phyloP scores from a whole-genome alignment of 2,797 vertebrate genomes.

The Spinibarbus caldwelli region DNA sequence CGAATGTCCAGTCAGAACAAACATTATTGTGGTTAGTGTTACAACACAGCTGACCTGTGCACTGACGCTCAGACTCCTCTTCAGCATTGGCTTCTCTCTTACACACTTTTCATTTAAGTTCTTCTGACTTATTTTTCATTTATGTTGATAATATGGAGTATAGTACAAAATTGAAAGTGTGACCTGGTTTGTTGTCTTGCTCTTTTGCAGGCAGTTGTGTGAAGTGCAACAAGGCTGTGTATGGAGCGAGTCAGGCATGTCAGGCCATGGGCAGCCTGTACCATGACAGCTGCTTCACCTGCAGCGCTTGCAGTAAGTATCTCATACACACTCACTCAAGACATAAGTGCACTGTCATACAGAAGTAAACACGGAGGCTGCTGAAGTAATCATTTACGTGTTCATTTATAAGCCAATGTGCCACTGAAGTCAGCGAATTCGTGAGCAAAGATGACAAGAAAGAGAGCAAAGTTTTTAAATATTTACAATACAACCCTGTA shows the following conservation, averaged over 20 bases:
- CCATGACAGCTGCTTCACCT: constrained; percentile 94
- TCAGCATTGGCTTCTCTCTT: too few species aligned
- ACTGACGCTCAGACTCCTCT: background rate
- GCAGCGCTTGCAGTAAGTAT: constrained; percentile 95
- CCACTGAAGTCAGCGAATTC: background rate
- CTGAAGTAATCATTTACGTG: background rate
- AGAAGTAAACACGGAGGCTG: background rate
- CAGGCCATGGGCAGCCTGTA: constrained; percentile 98
- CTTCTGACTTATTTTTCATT: too few species aligned
- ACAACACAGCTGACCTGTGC: constrained; percentile 19
- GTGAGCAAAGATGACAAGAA: background rate
- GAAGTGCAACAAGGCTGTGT: constrained; percentile 91
- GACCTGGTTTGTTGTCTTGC: background rate
- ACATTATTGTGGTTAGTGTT: constrained; percentile 18
- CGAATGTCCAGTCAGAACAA: constrained; percentile 4
- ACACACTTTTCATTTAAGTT: too few species aligned
- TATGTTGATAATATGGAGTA: background rate
- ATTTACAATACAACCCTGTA: too few species aligned
- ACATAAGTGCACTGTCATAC: background rate
- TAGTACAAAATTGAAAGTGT: background rate
- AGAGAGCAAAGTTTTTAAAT: too few species aligned
- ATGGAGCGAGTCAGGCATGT: constrained; percentile 92
- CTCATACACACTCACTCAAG: constrained; percentile 29
- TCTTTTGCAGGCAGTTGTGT: constrained; percentile 85
- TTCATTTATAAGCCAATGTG: background rate